These are phyloP conservation scores for Erebia epiphron DNA, from an alignment of 2,888 invertebrate genomes.

Conservation along the genomic window DNA sequence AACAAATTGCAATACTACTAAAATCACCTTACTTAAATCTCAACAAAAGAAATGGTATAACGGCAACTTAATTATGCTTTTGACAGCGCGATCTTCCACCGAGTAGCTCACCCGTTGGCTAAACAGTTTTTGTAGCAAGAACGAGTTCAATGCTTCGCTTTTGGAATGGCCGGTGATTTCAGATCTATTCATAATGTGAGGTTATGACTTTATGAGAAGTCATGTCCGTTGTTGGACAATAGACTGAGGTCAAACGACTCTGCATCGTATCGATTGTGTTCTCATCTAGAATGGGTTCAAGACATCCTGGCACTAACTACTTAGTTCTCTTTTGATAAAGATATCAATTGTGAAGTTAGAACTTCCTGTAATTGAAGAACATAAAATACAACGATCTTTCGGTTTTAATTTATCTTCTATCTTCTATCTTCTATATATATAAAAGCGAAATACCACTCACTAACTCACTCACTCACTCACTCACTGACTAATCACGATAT, in stretches of 20 bases:
- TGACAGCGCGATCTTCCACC: constrained; percentile 8
- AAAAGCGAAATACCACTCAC: too few species aligned
- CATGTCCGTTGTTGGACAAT: constrained; percentile 62
- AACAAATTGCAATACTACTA: constrained; percentile 2
- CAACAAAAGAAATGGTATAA: neutral
- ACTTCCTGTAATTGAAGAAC: neutral
- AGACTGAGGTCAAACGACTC: constrained; percentile 63
- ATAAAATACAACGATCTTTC: constrained; percentile 5
- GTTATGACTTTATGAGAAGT: constrained; percentile 41
- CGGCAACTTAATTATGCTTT: constrained; percentile 15
- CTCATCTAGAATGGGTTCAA: constrained; percentile 58
- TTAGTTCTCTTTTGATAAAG: constrained; percentile 22
- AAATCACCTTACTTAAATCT: neutral
- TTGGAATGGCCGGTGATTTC: constrained; percentile 48
- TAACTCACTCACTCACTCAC: too few species aligned
- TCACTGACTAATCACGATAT: too few species aligned
- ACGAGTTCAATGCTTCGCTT: constrained; percentile 50
- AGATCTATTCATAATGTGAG: constrained; percentile 41
- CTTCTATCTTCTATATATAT: too few species aligned
- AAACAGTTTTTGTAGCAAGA: constrained; percentile 40
- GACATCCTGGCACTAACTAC: constrained; percentile 52
- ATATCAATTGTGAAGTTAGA: constrained; percentile 5
- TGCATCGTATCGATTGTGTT: constrained; percentile 59
- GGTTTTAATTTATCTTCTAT: too few species aligned
- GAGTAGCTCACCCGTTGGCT: constrained; percentile 26